Conservation (phyloP, 2,797 vertebrate genomes). For the Cossypha polioptera region DNA sequence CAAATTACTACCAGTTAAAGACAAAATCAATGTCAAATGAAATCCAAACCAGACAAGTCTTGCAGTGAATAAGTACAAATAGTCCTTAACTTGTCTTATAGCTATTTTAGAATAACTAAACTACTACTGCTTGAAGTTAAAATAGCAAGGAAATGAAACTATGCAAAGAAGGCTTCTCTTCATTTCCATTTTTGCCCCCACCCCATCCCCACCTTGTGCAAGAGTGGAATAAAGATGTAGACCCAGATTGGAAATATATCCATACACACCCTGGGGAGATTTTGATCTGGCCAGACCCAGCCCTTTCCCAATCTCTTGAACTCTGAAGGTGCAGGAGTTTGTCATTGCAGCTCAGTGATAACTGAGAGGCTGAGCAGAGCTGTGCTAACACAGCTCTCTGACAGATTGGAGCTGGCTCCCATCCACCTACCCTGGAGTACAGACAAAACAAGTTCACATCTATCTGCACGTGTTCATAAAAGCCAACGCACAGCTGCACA, state of each 20-base stretch:
- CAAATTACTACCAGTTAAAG: neutral
- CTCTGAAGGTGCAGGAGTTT: neutral
- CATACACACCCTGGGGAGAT: neutral
- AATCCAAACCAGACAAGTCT: neutral
- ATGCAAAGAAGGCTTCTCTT: neutral
- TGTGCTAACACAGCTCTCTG: neutral
- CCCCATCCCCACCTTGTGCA: neutral
- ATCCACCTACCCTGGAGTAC: conserved; percentile 40
- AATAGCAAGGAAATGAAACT: neutral
- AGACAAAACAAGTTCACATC: conserved; percentile 64
- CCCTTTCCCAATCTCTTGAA: neutral
- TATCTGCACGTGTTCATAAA: conserved; percentile 50
- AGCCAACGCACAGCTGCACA: conserved; percentile 10
- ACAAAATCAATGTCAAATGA: neutral
- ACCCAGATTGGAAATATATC: neutral
- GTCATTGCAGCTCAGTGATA: neutral
- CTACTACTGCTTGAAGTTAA: neutral
- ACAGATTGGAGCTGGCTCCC: conserved; percentile 42
- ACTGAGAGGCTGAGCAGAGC: neutral
- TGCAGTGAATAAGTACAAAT: neutral
- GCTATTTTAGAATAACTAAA: neutral
- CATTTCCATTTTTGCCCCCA: neutral
- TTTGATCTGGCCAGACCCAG: neutral
- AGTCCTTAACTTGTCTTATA: neutral
- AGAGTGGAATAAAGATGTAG: neutral